Evolutionary conservation across 2,113 vertebrate species (phyloP).

Genomic region (Copsychus sechellarum): DNA sequence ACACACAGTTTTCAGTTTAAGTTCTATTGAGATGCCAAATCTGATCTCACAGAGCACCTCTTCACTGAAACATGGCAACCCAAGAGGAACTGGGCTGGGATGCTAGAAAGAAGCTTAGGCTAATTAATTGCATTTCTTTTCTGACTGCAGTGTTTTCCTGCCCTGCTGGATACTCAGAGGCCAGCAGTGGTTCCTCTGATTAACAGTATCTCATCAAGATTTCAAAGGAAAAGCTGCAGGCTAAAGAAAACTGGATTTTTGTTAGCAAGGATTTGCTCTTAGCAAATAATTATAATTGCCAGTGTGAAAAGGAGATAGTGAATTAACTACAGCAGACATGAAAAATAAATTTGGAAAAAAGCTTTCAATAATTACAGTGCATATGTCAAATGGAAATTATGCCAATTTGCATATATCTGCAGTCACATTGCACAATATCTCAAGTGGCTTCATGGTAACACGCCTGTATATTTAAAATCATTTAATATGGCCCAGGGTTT

Average conservation of each 20-base stretch:
- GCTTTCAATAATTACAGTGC: constrained; percentile 32
- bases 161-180: constrained; percentile 36
- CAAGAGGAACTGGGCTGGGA: neutral
- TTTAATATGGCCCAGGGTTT: constrained; percentile 13
- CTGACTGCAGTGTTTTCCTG: constrained; percentile 21
- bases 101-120: constrained; percentile 1
- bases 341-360: constrained; percentile 29
- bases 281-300: constrained; percentile 40
- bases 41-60: neutral
- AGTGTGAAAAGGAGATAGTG: constrained; percentile 41
- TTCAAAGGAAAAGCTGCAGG: constrained; percentile 55
- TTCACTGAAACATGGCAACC: neutral
- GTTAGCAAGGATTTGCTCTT: constrained; percentile 29
- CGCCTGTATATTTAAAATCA: neutral
- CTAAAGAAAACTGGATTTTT: constrained; percentile 40
- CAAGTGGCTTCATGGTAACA: constrained; percentile 8
- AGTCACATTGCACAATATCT: neutral
- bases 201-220: constrained; percentile 13
- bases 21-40: neutral
- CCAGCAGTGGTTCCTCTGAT: constrained; percentile 21
- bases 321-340: constrained; percentile 48
- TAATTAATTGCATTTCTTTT: constrained; percentile 44
- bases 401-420: constrained; percentile 17
- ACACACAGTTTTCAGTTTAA: neutral
- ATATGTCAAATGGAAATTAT: constrained; percentile 58